Evolutionary conservation across 2,888 invertebrate genomes (phyloP), one percentile per base, ranked within the genome.

Genomic region (Uropetala carovei): DNA sequence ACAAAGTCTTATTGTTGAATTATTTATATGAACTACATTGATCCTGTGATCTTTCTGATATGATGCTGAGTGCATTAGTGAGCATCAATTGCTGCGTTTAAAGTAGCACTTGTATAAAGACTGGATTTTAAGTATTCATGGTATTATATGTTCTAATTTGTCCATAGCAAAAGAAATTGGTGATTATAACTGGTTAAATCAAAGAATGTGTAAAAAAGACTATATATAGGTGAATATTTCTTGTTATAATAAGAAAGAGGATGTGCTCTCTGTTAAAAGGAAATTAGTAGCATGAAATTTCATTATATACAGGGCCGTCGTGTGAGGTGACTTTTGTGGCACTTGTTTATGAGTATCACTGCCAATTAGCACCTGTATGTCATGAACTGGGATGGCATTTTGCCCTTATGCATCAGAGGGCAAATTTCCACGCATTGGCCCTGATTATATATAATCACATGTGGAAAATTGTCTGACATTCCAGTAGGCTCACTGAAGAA

Each of bases 61-160:
- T 43, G 89, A 68, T 89, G 89, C 43, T 43, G n/a, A 43, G n/a
- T 64, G 43, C 9, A 11, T 10, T 27, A 18, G n/a, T 14, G 68
- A 27, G 64, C 89, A 89, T 89, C 43, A 68, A 43, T 89, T 89
- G 89, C 89, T 89, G 89, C 89, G 89, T 89, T 89, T 89, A 89
- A 89, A 64, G 89, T 89, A 68, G 89, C 89, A 60, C 43, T 89
- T 89, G 89, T 89, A 89, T 64, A 89, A 89, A 89, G 64, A 89
- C 89, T 89, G 89, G 89, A 18, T 60, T 89, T 64, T n/a, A 64
- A 64, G 64, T 64, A 89, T 68, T 86, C 13, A n/a, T 64, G 43
- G 18, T 43, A n/a, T n/a, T 89, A 43, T 60, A 60, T 22, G 30
- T 27, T 59, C n/a, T 22, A 43, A 27, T 43, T 43, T 64, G 30